phyloP scores from a whole-genome alignment of 1,140 invertebrate genomes.

The Bombus polaris region DNA sequence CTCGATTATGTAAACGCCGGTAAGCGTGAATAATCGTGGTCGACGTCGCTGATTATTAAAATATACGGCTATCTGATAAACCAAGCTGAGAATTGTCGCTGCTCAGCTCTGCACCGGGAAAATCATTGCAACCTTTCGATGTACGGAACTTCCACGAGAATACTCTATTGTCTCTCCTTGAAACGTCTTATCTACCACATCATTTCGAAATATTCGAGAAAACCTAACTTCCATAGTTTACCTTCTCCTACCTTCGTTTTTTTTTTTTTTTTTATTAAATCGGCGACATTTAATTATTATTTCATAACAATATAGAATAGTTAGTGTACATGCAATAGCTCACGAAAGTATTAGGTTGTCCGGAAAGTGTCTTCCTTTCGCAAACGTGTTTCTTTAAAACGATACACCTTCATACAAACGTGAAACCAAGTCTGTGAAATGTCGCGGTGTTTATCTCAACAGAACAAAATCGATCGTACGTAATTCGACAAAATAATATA shows the following conservation, averaged over 20 bases:
- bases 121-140: too few relatives aligned
- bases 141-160: background rate
- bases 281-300: background rate
- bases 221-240: background rate
- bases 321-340: too few relatives aligned
- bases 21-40: slow-evolving; percentile 57
- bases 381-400: too few relatives aligned
- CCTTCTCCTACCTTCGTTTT: background rate
- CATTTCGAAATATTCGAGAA: background rate
- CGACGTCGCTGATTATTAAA: slow-evolving; percentile 52
- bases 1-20: slow-evolving; percentile 64
- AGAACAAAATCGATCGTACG: too few relatives aligned
- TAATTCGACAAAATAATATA: too few relatives aligned
- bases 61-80: slow-evolving; percentile 41
- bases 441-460: too few relatives aligned
- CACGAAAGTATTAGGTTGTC: too few relatives aligned
- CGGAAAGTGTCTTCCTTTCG: too few relatives aligned
- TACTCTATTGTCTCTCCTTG: background rate
- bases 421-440: too few relatives aligned
- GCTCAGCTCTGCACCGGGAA: background rate
- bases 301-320: too few relatives aligned
- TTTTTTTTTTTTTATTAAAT: background rate
- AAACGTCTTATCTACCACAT: background rate
- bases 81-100: background rate
- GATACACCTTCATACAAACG: too few relatives aligned